Evolutionary conservation across 2,888 invertebrate genomes (phyloP).

Genomic region (Lasioglossum marginatum): DNA sequence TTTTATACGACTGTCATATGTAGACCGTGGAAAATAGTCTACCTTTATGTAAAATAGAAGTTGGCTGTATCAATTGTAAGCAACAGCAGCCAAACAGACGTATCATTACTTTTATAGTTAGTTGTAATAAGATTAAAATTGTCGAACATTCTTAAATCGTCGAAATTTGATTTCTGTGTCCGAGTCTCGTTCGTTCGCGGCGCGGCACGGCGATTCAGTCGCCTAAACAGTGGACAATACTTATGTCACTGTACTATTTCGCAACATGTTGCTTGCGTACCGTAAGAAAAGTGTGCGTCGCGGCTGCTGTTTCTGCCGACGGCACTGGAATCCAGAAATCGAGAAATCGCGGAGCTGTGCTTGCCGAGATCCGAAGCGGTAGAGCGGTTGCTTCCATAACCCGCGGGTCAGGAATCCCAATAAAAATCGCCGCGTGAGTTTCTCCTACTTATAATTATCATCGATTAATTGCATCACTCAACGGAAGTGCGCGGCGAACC

Average conservation of each 20-base stretch:
- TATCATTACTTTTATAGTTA: too few species aligned
- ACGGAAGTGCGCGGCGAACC: neutral
- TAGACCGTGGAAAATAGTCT: too few species aligned
- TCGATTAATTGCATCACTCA: constrained; percentile 68
- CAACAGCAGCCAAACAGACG: too few species aligned
- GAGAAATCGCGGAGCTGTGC: constrained; percentile 65
- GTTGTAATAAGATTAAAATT: too few species aligned
- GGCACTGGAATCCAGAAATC: constrained; percentile 72
- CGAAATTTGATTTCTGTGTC: neutral
- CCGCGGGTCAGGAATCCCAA: constrained; percentile 71
- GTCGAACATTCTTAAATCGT: too few species aligned
- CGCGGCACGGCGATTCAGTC: neutral
- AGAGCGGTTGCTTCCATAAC: constrained; percentile 56
- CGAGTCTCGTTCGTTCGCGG: neutral
- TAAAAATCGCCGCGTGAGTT: constrained; percentile 66
- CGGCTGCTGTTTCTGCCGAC: constrained; percentile 34
- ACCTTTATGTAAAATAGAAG: too few species aligned
- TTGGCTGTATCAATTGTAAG: too few species aligned
- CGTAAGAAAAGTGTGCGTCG: constrained; percentile 65
- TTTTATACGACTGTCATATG: too few species aligned
- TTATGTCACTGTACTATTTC: constrained; percentile 64
- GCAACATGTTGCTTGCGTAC: constrained; percentile 59
- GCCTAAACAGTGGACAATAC: constrained; percentile 50
- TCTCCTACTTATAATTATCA: constrained; percentile 74
- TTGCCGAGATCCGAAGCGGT: constrained; percentile 52